These are phyloP conservation scores for Nesidiocoris tenuis DNA, from an alignment of 2,888 invertebrate genomes.

Conservation along the genomic window DNA sequence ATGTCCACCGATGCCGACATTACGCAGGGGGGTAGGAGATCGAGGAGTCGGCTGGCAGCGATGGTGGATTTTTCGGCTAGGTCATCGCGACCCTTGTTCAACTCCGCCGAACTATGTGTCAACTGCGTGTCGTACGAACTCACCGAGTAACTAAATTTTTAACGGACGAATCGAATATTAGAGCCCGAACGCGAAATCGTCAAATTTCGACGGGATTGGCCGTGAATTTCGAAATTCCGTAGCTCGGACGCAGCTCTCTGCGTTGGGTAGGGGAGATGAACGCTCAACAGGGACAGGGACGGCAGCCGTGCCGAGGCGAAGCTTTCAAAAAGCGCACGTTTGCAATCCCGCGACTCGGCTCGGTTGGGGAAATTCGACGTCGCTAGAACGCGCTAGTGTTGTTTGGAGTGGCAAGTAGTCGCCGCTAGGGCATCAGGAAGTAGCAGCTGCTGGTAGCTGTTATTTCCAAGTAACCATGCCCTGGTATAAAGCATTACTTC, in stretches of 20 bases:
- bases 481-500: too few species aligned
- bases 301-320: slow-evolving; percentile 16
- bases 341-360: background rate
- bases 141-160: background rate
- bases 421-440: slow-evolving; percentile 27
- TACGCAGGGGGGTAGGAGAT: slow-evolving; percentile 9
- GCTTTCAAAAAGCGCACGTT: slow-evolving; percentile 19
- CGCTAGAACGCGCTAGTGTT: background rate
- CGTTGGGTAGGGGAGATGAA: slow-evolving; percentile 32
- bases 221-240: background rate
- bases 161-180: too few species aligned
- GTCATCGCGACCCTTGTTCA: slow-evolving; percentile 27
- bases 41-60: slow-evolving; percentile 3
- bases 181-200: background rate
- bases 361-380: background rate
- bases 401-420: too few species aligned
- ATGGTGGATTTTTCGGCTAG: slow-evolving; percentile 42
- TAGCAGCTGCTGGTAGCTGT: slow-evolving; percentile 30
- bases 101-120: background rate
- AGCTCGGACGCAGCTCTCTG: slow-evolving; percentile 5
- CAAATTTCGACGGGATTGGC: background rate
- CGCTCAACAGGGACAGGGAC: slow-evolving; percentile 32
- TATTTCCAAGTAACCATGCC: too few species aligned
- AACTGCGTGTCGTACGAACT: background rate
- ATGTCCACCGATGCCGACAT: slow-evolving; percentile 45